Conservation (phyloP, 1,140 invertebrate species). For the Chelonus insularis region DNA sequence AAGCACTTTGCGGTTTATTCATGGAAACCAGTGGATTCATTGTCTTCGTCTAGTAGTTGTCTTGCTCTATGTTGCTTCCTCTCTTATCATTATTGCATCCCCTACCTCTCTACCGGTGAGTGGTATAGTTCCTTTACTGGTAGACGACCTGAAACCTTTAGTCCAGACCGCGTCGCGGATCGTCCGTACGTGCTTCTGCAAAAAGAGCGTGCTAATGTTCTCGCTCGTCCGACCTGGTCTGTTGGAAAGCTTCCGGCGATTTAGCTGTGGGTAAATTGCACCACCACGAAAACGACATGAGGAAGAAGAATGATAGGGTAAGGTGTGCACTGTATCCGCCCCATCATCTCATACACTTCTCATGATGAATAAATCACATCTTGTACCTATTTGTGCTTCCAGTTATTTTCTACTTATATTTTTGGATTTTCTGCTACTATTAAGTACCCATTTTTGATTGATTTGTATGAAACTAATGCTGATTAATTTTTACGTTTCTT, state of each 20-base stretch:
- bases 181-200: conserved; percentile 38
- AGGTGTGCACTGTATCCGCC: background rate
- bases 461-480: no score
- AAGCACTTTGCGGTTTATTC: conserved; percentile 35
- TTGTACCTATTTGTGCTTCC: background rate
- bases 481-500: no score
- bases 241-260: conserved; percentile 5
- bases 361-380: background rate
- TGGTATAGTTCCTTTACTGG: background rate
- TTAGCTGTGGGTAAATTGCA: conserved; percentile 27
- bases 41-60: no score
- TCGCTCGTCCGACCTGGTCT: conserved; percentile 3
- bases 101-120: no score
- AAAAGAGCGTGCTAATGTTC: conserved; percentile 24
- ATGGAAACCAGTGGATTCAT: conserved; percentile 23
- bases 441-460: no score
- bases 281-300: conserved; percentile 26
- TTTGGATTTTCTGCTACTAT: no score
- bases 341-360: background rate
- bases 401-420: background rate
- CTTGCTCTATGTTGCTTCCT: conserved; percentile 13
- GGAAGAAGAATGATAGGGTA: background rate
- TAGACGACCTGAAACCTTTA: background rate
- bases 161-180: background rate
- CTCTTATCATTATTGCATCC: background rate